Evolutionary conservation across 2,888 invertebrate genomes (phyloP).

Genomic region (Protonemura montana): DNA sequence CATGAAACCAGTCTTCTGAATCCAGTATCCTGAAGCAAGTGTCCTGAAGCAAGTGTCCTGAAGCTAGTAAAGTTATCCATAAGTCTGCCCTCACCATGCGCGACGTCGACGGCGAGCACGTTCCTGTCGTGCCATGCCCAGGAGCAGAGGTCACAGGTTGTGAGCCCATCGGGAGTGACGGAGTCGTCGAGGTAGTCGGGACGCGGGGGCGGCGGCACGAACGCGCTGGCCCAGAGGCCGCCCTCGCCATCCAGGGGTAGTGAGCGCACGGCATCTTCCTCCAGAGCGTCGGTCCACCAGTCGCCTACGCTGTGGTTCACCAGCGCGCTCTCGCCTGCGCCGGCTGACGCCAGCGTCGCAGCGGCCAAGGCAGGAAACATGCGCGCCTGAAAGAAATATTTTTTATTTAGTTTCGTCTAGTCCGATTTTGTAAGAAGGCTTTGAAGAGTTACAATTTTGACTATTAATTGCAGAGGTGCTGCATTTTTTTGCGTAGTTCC

Average conservation of each 20-base stretch:
- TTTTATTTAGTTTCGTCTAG: too few relatives aligned
- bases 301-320: conserved; percentile 39
- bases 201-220: conserved; percentile 73
- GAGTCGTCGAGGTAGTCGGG: conserved; percentile 69
- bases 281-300: conserved; percentile 48
- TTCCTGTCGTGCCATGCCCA: conserved; percentile 73
- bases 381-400: conserved; percentile 34
- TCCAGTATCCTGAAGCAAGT: too few relatives aligned
- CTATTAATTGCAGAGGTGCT: too few relatives aligned
- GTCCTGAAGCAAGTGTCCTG: too few relatives aligned
- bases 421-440: too few relatives aligned
- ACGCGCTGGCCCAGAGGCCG: conserved; percentile 56
- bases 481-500: too few relatives aligned
- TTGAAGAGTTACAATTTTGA: too few relatives aligned
- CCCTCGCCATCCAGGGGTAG: conserved; percentile 54
- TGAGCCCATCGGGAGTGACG: conserved; percentile 71
- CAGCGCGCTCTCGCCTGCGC: neutral
- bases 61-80: too few relatives aligned
- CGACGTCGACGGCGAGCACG: conserved; percentile 64
- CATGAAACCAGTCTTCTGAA: too few relatives aligned
- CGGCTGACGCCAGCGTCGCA: conserved; percentile 15
- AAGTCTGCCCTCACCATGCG: conserved; percentile 62
- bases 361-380: conserved; percentile 43
- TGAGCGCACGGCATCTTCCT: conserved; percentile 47
- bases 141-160: conserved; percentile 77